phyloP scores from a whole-genome alignment of 2,888 invertebrate genomes.

The Lingula anatina region DNA sequence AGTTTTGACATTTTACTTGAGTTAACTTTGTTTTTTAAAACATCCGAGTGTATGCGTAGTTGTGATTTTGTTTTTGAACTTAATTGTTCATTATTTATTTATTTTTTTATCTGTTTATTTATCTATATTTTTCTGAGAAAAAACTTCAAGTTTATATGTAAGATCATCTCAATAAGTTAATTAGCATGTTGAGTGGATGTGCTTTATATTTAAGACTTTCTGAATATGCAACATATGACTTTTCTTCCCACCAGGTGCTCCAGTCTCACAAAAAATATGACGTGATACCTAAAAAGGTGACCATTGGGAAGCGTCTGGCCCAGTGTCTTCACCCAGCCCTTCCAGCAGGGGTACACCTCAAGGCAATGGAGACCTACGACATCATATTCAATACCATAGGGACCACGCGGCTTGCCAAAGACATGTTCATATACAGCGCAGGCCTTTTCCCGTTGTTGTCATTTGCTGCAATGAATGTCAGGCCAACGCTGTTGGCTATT shows the following conservation, averaged over 20 bases:
- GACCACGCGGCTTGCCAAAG: constrained; percentile 69
- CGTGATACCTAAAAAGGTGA: constrained; percentile 78
- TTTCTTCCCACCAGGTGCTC: too few relatives aligned
- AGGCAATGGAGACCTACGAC: constrained; percentile 85
- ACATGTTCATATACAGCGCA: constrained; percentile 71
- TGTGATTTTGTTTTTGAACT: too few relatives aligned
- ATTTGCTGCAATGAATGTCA: constrained; percentile 84
- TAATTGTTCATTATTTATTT: too few relatives aligned
- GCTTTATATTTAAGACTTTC: too few relatives aligned
- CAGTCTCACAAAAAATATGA: constrained; percentile 74
- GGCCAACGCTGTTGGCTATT: constrained; percentile 72
- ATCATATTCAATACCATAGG: constrained; percentile 86
- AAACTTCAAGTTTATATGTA: too few relatives aligned
- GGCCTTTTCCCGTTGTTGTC: constrained; percentile 85
- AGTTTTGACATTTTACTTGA: not conserved
- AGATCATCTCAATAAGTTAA: too few relatives aligned
- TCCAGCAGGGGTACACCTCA: constrained; percentile 85
- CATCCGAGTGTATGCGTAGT: too few relatives aligned
- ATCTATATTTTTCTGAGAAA: too few relatives aligned
- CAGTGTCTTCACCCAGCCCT: constrained; percentile 91
- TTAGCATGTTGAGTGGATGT: too few relatives aligned
- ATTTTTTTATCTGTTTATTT: too few relatives aligned
- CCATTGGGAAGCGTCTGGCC: constrained; percentile 82
- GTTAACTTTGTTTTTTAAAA: constrained; percentile 1
- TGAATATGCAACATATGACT: too few relatives aligned